Conservation (phyloP, 2,888 invertebrate genomes). For the Nomada flava region DNA sequence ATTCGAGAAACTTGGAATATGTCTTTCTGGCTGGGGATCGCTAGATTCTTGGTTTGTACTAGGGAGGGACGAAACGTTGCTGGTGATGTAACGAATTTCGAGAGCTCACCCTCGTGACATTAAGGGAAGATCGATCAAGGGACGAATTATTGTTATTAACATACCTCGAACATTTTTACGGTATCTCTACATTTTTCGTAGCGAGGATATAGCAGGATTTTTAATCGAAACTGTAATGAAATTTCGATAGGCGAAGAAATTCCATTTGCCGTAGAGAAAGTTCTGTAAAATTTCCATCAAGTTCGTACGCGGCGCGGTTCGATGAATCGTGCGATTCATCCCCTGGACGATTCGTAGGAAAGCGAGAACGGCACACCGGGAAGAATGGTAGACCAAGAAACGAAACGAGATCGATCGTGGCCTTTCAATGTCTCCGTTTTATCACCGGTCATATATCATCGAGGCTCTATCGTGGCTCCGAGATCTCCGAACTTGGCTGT, state of each 20-base stretch:
- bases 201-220: too few species aligned
- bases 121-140: constrained; percentile 11
- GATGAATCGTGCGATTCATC: constrained; percentile 72
- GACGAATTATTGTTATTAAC: constrained; percentile 9
- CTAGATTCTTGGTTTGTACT: constrained; percentile 60
- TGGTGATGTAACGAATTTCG: constrained; percentile 55
- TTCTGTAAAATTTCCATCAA: constrained; percentile 42
- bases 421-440: constrained; percentile 82
- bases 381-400: constrained; percentile 72
- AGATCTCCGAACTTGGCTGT: constrained; percentile 77
- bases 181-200: too few species aligned
- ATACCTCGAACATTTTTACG: neutral
- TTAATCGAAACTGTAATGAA: neutral
- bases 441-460: constrained; percentile 83
- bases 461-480: constrained; percentile 77
- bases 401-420: constrained; percentile 76
- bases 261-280: neutral
- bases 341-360: constrained; percentile 39
- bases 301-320: constrained; percentile 52
- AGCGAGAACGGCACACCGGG: constrained; percentile 43
- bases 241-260: constrained; percentile 2
- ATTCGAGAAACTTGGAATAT: constrained; percentile 72
- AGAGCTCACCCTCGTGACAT: constrained; percentile 11
- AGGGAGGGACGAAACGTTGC: constrained; percentile 28
- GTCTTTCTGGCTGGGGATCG: constrained; percentile 63